These are phyloP conservation scores for Helicoverpa armigera DNA, from an alignment of 1,140 invertebrate genomes.

Conservation along the genomic window DNA sequence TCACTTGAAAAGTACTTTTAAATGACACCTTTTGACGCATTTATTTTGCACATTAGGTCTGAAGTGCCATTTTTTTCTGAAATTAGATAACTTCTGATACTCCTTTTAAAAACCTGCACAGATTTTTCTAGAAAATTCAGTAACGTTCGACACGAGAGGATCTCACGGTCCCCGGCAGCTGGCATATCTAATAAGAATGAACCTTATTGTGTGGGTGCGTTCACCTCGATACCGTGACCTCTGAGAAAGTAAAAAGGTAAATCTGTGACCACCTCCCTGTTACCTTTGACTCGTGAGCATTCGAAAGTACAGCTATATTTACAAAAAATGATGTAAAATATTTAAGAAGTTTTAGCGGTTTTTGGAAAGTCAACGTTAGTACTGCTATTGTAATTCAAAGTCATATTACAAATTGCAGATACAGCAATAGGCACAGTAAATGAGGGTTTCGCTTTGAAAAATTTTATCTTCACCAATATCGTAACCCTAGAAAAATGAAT, in stretches of 20 bases:
- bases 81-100: background rate
- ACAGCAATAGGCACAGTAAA: too few species aligned
- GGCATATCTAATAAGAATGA: slow-evolving; percentile 45
- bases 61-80: background rate
- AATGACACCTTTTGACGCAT: too few species aligned
- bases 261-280: slow-evolving; percentile 32
- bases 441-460: too few species aligned
- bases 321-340: background rate
- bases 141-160: background rate
- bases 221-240: slow-evolving; percentile 51
- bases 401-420: too few species aligned
- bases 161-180: slow-evolving; percentile 39
- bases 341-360: background rate
- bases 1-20: too few species aligned
- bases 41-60: background rate
- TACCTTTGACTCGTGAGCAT: slow-evolving; percentile 1
- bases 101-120: background rate
- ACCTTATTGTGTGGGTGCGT: slow-evolving; percentile 49
- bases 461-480: too few species aligned
- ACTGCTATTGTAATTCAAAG: too few species aligned
- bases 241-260: slow-evolving; percentile 37
- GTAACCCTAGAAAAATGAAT: too few species aligned
- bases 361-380: too few species aligned
- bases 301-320: slow-evolving; percentile 39
- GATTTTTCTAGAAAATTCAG: slow-evolving; percentile 4